Conservation (phyloP, 1,140 invertebrate species). For the Caerostris extrusa region DNA sequence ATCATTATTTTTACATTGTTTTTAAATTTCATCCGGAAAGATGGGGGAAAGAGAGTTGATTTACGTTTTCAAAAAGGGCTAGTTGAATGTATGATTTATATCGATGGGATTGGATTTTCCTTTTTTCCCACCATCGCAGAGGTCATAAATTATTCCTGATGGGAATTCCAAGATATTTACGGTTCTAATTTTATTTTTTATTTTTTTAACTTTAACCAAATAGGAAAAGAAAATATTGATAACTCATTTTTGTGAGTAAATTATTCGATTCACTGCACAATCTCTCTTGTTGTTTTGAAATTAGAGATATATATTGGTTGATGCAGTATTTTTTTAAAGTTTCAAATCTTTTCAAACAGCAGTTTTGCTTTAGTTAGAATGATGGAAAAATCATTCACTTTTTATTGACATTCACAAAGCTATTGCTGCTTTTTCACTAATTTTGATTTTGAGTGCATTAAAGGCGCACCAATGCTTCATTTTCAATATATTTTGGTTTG, state of each 20-base stretch:
- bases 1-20: not conserved
- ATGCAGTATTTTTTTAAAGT: too few species aligned
- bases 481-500: too few species aligned
- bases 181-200: not conserved
- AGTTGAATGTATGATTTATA: not conserved
- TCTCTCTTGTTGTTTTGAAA: too few species aligned
- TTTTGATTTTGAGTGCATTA: too few species aligned
- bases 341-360: too few species aligned
- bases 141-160: slow-evolving; percentile 21
- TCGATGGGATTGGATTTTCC: not conserved
- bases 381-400: too few species aligned
- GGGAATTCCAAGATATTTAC: not conserved
- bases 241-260: not conserved
- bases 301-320: too few species aligned
- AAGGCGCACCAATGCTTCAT: too few species aligned
- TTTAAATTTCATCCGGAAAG: not conserved
- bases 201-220: not conserved
- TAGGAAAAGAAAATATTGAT: not conserved
- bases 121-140: not conserved
- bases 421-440: too few species aligned
- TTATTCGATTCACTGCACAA: not conserved
- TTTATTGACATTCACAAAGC: too few species aligned
- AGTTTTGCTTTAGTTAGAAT: too few species aligned
- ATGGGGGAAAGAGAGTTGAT: not conserved
- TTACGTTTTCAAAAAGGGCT: not conserved